phyloP scores from a whole-genome alignment of 2,113 vertebrate species.

The Willisornis vidua region DNA sequence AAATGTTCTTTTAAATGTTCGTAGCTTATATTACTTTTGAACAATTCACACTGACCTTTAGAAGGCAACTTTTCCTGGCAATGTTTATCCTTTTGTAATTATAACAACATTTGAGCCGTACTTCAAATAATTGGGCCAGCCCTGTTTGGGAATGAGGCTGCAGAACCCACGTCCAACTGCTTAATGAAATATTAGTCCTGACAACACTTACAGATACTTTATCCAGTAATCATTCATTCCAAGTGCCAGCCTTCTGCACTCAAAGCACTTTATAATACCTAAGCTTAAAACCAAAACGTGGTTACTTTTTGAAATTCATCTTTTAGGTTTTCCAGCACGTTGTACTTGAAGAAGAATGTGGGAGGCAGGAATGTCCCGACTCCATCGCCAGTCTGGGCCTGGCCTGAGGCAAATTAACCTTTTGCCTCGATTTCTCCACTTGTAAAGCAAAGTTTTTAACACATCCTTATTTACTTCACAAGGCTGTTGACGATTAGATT shows the following conservation, averaged over 20 bases:
- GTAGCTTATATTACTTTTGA: background rate
- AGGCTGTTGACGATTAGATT: background rate
- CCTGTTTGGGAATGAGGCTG: background rate
- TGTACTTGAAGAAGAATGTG: background rate
- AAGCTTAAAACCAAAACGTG: background rate
- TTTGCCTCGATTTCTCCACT: background rate
- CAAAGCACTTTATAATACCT: background rate
- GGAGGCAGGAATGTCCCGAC: background rate
- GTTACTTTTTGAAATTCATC: background rate
- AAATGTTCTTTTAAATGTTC: background rate
- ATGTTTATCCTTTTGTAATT: background rate
- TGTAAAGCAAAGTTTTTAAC: constrained; percentile 28
- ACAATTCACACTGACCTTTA: background rate
- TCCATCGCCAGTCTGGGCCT: background rate
- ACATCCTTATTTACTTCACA: constrained; percentile 19
- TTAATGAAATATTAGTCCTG: background rate
- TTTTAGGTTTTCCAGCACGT: background rate
- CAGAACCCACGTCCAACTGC: background rate
- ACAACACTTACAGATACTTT: background rate
- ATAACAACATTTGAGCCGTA: background rate
- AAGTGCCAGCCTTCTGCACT: background rate
- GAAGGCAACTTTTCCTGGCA: background rate
- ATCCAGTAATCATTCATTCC: background rate
- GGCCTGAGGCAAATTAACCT: constrained; percentile 28
- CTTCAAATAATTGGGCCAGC: background rate